Percentiles rank a stretch among this genome's conserved stretches.
phyloP scores from a whole-genome alignment of 2,113 vertebrate genomes.

The Scomber colias region DNA sequence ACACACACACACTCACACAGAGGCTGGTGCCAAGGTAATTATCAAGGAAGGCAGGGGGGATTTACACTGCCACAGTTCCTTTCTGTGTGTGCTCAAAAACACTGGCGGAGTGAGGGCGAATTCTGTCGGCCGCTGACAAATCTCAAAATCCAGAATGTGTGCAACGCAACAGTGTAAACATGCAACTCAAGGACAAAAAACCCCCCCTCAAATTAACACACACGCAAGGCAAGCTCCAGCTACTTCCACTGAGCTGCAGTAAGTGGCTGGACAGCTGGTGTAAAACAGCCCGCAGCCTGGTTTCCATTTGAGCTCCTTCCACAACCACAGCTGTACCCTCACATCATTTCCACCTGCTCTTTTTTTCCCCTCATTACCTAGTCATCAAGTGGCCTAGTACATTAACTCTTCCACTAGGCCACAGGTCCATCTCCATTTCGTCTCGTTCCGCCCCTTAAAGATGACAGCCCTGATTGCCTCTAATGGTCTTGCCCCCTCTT shows the following conservation, averaged over 20 bases:
- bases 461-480: conserved; percentile 67
- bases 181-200: not conserved
- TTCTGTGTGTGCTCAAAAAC: conserved; percentile 1
- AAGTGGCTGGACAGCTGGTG: conserved; percentile 40
- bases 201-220: conserved; percentile 5
- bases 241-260: conserved; percentile 24
- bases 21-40: conserved; percentile 26
- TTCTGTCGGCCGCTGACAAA: conserved; percentile 17
- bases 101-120: not conserved
- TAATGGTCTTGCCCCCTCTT: conserved; percentile 66
- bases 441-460: conserved; percentile 68
- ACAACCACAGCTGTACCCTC: conserved; percentile 50
- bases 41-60: conserved; percentile 14
- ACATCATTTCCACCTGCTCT: conserved; percentile 67
- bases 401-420: conserved; percentile 65
- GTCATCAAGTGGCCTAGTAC: conserved; percentile 53
- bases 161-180: not conserved
- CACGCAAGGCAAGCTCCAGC: not conserved
- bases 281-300: conserved; percentile 49
- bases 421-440: conserved; percentile 64
- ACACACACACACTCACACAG: not conserved
- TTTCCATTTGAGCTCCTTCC: conserved; percentile 50
- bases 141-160: not conserved
- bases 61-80: not conserved
- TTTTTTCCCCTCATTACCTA: conserved; percentile 45